phyloP scores from a whole-genome alignment of 2,888 invertebrate genomes.

The Anticlea derivata region DNA sequence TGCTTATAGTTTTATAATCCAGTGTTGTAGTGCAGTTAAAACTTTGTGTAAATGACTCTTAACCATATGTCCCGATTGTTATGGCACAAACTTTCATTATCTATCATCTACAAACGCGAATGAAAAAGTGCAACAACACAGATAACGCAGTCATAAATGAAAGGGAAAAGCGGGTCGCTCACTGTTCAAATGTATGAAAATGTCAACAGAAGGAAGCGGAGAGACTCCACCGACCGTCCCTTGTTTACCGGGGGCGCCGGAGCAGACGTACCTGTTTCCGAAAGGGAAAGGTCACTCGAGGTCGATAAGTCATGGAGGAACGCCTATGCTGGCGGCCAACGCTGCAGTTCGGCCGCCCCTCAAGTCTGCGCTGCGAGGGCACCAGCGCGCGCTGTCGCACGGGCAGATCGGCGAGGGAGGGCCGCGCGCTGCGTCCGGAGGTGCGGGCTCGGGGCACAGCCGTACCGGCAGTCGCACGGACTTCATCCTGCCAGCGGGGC shows the following conservation, averaged over 20 bases:
- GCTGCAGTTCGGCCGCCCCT: slow-evolving; percentile 86
- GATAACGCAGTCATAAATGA: slow-evolving; percentile 71
- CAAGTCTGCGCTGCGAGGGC: slow-evolving; percentile 89
- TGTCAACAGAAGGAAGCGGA: slow-evolving; percentile 87
- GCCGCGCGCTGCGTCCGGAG: slow-evolving; percentile 38
- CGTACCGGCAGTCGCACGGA: slow-evolving; percentile 94
- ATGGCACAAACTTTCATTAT: slow-evolving; percentile 53
- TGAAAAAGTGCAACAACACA: slow-evolving; percentile 50
- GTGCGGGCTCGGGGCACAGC: slow-evolving; percentile 85
- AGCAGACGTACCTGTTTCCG: slow-evolving; percentile 80
- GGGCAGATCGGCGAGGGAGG: slow-evolving; percentile 90
- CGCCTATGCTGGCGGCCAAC: slow-evolving; percentile 73
- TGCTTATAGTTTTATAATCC: slow-evolving; percentile 22
- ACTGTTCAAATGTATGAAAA: slow-evolving; percentile 86
- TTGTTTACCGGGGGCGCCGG: slow-evolving; percentile 79
- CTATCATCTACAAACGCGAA: slow-evolving; percentile 41
- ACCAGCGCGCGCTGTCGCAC: slow-evolving; percentile 93
- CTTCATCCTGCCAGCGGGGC: slow-evolving; percentile 94
- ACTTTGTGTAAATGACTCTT: slow-evolving; percentile 75
- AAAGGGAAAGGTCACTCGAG: slow-evolving; percentile 88
- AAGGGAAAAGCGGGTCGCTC: slow-evolving; percentile 62
- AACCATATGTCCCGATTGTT: slow-evolving; percentile 75
- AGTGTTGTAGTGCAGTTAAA: slow-evolving; percentile 60
- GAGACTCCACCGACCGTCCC: slow-evolving; percentile 78
- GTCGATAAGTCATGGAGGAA: slow-evolving; percentile 93